Evolutionary conservation across 2,113 vertebrate genomes (phyloP), one percentile per base, ranked within the genome.

Genomic region (Aplodontia rufa): DNA sequence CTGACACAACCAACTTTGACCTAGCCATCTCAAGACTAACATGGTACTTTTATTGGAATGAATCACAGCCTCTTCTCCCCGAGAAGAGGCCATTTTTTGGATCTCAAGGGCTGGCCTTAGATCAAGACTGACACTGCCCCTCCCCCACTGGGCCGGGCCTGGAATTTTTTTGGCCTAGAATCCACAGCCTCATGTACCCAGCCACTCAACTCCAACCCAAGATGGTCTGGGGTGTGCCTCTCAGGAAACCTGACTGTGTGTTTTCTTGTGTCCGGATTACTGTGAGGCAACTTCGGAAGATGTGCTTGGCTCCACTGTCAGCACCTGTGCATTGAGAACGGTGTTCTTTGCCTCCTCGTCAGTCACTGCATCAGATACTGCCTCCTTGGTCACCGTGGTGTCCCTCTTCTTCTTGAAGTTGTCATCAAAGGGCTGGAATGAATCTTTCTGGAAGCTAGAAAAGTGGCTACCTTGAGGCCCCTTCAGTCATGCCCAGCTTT

Each of bases 311-410:
- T 68, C 19, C 47, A 22, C 0, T 0, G 3, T 55, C 6, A 10
- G 9, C 12, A 51, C 4, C 4, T 2, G 68, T 55, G 68, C 6
- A 0, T 79, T 94, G 35, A 89, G 4, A n/a, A 91, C 1, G 6
- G 83, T 60, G 6, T 96, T 95, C 64, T 66, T 93, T 0, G 10
- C 26, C 7, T 53, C 92, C 8, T 94, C 75, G 0, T 80, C 22
- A 1, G 10, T 5, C n/a, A 8, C 0, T 1, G 74, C 37, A 0
- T 22, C 22, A 0, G 0, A 6, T 2, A 14, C 0, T 0, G 3
- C 7, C 0, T 68, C 53, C 11, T 82, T 35, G 0, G 13, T 0
- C 0, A 1, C 0, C 19, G 0, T 1, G 1, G 4, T 0, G 5
- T 75, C 51, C 26, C 13, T 1, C 3, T 6, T 10, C 10, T 0